A percentile compares a stretch with the other conserved stretches of the same genome.
Conservation (phyloP, 2,113 vertebrate genomes). For the Helogale parvula region DNA sequence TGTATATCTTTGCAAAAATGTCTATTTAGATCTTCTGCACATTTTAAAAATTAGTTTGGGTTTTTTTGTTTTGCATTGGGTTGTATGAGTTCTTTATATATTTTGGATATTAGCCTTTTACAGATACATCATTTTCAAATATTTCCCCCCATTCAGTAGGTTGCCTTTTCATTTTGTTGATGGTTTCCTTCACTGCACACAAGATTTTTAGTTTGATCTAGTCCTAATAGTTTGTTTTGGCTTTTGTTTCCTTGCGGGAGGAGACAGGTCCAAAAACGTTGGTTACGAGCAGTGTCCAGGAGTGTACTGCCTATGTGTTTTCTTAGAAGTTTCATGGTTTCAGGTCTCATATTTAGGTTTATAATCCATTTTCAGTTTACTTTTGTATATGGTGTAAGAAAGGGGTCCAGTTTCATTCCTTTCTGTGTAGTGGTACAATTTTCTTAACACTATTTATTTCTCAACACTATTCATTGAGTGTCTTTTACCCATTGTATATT, state of each 20-base stretch:
- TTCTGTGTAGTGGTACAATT: background rate
- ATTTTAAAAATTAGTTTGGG: background rate
- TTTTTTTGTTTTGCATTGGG: background rate
- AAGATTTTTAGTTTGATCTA: background rate
- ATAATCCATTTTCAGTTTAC: background rate
- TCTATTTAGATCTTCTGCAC: background rate
- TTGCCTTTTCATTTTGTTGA: background rate
- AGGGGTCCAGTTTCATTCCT: background rate
- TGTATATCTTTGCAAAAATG: background rate
- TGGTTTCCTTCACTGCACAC: background rate
- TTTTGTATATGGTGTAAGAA: background rate
- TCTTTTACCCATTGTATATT: background rate
- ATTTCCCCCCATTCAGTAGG: background rate
- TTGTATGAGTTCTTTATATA: background rate
- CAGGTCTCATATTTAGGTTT: background rate
- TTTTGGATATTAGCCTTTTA: background rate
- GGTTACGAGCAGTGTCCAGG: background rate
- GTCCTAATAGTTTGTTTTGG: background rate
- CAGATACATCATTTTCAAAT: background rate
- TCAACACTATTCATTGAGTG: background rate
- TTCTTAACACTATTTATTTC: background rate
- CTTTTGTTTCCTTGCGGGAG: background rate
- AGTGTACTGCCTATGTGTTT: background rate
- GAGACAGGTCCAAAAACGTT: background rate
- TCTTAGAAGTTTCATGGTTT: background rate